Conservation (phyloP, 2,113 vertebrate species). For the Plecotus auritus region DNA sequence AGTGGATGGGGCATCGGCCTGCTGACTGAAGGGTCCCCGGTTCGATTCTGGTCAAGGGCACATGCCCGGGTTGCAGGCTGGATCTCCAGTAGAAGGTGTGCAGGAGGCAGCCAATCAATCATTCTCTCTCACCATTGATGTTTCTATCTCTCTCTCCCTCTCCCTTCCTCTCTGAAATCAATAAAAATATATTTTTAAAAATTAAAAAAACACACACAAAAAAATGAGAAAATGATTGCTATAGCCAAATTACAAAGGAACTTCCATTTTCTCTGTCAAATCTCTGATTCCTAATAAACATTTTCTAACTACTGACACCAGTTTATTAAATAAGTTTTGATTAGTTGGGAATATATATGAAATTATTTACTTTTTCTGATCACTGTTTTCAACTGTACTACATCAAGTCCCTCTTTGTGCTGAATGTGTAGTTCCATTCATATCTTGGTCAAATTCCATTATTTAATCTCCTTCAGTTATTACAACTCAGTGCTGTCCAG, state of each 20-base stretch:
- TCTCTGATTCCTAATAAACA: conserved; percentile 30
- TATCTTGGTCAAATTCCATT: conserved; percentile 22
- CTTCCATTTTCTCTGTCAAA: conserved; percentile 22
- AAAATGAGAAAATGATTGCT: neutral
- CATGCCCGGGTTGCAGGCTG: too few species aligned
- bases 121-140: too few species aligned
- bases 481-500: neutral
- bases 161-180: too few species aligned
- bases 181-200: too few species aligned
- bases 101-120: too few species aligned
- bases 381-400: neutral
- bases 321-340: conserved; percentile 15
- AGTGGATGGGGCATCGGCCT: too few species aligned
- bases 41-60: too few species aligned
- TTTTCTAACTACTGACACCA: neutral
- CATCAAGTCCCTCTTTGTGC: neutral
- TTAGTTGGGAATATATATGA: neutral
- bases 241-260: neutral
- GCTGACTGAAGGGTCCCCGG: too few species aligned
- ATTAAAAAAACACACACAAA: neutral
- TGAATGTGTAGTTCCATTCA: neutral
- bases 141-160: too few species aligned
- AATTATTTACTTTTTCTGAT: neutral
- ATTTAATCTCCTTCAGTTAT: neutral
- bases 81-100: too few species aligned